Evolutionary conservation across 1,140 invertebrate genomes (phyloP).

Genomic region (Cotesia vestalis): DNA sequence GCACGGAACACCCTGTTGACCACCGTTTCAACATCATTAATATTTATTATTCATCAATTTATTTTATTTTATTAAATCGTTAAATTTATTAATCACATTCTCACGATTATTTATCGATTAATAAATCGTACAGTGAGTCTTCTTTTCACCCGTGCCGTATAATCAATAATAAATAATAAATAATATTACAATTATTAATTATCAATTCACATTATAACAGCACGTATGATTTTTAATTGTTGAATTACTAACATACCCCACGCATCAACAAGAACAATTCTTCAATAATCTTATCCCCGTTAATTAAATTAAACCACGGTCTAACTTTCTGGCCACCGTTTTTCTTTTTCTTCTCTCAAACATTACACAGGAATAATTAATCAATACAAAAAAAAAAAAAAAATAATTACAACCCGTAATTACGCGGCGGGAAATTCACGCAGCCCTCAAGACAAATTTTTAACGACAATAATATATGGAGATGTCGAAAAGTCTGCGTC

Average conservation of each 20-base stretch:
- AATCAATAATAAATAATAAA: conserved; percentile 4
- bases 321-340: background rate
- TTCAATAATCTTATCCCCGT: too few species aligned
- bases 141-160: conserved; percentile 3
- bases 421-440: conserved; percentile 24
- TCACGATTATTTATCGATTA: conserved; percentile 12
- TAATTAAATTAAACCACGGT: background rate
- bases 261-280: conserved; percentile 5
- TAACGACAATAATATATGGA: conserved; percentile 35
- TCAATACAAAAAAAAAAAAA: background rate
- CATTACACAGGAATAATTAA: background rate
- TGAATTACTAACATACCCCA: conserved; percentile 15
- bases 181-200: background rate
- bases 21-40: conserved; percentile 45
- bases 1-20: conserved; percentile 64
- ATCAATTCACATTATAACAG: background rate
- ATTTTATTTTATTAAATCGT: background rate
- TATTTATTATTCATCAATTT: conserved; percentile 19
- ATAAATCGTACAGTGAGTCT: conserved; percentile 14
- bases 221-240: conserved; percentile 2
- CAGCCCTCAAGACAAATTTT: conserved; percentile 31
- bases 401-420: background rate
- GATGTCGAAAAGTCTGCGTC: conserved; percentile 29
- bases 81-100: conserved; percentile 22
- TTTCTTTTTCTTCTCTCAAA: background rate